Evolutionary conservation across 2,113 vertebrate genomes (phyloP), one percentile per base, ranked within the genome.

Genomic region (Oncorhynchus mykiss): DNA sequence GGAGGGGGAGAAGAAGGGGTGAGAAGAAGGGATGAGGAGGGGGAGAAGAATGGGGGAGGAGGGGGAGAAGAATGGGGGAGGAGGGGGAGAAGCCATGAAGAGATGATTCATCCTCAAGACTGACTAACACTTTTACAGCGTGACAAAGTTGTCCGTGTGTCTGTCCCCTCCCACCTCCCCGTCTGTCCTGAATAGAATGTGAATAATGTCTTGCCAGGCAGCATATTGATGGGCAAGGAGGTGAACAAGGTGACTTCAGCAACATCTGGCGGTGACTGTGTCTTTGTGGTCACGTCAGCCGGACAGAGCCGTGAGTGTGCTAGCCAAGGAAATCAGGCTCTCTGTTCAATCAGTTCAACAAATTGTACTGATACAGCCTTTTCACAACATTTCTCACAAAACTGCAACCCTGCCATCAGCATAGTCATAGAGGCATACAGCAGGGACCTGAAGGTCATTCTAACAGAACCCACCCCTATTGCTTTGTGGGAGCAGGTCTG

Each of bases 151-250:
- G 39, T 0, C 71, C 72, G 1, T 4, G 31, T 3, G 14, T 57
- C 79, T 16, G 1, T 39, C 75, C 73, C 80, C 70, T 71, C 71
- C 62, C 18, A 13, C 74, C 75, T 49, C 39, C 8, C 78, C 70
- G 82, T 85, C 82, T 70, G 64, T 75, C 60, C 71, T 60, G 54
- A 84, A 85, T 83, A 81, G 71, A 22, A 29, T 13, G 12, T 67
- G 67, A 72, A 84, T 83, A 80, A 86, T 83, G 86, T 70, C 82
- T 83, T 5, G 11, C 27, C 34, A 16, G 77, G 45, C 68, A 5
- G 45, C 34, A 6, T 76, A 54, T 14, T 14, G 16, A 54, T 14
- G 14, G 31, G 64, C 70, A 39, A 70, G 9, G 29, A n/a, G 51
- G 31, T 64, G 66, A 77, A 57, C 25, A 24, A 69, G 16, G 57